Evolutionary conservation across 2,888 invertebrate genomes (phyloP).

Genomic region (Seira ritae): DNA sequence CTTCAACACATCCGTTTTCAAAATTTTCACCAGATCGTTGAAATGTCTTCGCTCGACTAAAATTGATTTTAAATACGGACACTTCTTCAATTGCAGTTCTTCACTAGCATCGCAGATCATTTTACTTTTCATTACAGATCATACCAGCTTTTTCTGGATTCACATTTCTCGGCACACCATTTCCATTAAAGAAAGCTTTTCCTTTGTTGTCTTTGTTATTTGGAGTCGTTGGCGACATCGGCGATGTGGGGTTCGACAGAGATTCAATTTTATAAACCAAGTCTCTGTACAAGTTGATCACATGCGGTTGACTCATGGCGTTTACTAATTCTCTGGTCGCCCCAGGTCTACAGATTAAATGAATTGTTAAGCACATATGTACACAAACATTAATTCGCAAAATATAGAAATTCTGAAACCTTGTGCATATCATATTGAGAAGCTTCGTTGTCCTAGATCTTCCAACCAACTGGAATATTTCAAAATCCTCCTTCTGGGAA

Average conservation of each 20-base stretch:
- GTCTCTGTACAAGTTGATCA: constrained; percentile 63
- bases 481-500: constrained; percentile 65
- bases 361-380: not conserved
- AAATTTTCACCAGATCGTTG: constrained; percentile 66
- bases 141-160: constrained; percentile 61
- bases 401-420: constrained; percentile 34
- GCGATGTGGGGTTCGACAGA: constrained; percentile 47
- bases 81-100: not conserved
- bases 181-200: constrained; percentile 50
- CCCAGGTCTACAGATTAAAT: constrained; percentile 55
- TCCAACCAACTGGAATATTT: constrained; percentile 64
- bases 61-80: not conserved
- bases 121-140: constrained; percentile 14
- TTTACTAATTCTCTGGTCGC: constrained; percentile 65
- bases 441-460: constrained; percentile 60
- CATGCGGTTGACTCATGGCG: constrained; percentile 61
- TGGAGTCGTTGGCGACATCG: constrained; percentile 27
- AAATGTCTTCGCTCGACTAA: constrained; percentile 69
- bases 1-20: constrained; percentile 59
- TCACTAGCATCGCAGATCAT: not conserved
- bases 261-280: constrained; percentile 66
- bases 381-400: not conserved
- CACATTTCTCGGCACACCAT: constrained; percentile 40
- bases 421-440: constrained; percentile 57
- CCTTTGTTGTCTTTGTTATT: constrained; percentile 19